These are phyloP conservation scores for Trichechus manatus DNA, from an alignment of 2,113 vertebrate genomes.

Conservation along the genomic window DNA sequence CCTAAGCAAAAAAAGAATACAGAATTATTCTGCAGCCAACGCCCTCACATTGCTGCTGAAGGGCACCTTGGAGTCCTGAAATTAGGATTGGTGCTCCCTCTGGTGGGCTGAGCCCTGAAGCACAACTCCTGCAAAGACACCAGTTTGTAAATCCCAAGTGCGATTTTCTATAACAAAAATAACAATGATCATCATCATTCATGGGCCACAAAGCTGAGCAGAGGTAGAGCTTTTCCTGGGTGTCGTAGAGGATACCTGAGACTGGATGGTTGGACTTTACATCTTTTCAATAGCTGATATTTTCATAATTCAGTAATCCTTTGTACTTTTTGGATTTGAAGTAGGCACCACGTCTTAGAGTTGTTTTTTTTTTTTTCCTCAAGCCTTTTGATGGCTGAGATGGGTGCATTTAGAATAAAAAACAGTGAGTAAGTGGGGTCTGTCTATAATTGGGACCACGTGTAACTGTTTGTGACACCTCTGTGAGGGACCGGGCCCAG, in stretches of 20 bases:
- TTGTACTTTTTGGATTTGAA: background rate
- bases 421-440: background rate
- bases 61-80: background rate
- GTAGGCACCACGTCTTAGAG: background rate
- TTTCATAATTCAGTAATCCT: background rate
- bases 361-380: background rate
- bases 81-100: background rate
- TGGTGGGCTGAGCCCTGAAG: background rate
- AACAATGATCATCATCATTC: too few species aligned
- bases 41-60: too few species aligned
- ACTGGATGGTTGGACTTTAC: background rate
- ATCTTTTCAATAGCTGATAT: background rate
- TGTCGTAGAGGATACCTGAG: background rate
- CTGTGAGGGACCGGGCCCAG: conserved; percentile 88
- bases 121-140: background rate
- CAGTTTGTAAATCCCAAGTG: background rate
- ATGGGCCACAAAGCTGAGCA: background rate
- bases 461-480: background rate
- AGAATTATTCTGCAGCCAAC: background rate
- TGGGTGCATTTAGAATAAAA: background rate
- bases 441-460: background rate
- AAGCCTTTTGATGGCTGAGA: background rate
- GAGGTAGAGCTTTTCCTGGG: background rate
- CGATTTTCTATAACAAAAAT: background rate
- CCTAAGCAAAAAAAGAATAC: background rate